A percentile compares a stretch with the other conserved stretches of the same genome.
Evolutionary conservation across 1,140 invertebrate species (phyloP).

Genomic region (Halesus radiatus): DNA sequence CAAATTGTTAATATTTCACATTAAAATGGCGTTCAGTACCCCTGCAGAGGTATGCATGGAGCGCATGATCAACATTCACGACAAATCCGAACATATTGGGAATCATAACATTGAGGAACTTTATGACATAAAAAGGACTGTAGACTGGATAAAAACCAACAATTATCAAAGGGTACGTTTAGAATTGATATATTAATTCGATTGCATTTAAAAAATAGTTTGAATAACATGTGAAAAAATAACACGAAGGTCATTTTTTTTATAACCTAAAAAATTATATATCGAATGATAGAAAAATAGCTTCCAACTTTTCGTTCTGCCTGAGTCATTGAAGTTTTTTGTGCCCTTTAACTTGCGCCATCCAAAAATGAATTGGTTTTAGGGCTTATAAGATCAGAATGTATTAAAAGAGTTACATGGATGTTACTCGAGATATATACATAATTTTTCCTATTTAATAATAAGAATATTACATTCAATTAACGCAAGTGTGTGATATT

Average conservation of each 20-base stretch:
- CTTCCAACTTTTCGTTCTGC: too few relatives aligned
- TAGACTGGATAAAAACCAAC: constrained; percentile 44
- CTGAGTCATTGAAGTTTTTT: not conserved
- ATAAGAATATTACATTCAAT: not conserved
- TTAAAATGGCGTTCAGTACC: constrained; percentile 17
- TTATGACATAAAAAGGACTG: constrained; percentile 43
- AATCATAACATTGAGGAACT: constrained; percentile 8
- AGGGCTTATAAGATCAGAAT: too few relatives aligned
- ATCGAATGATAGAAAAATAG: not conserved
- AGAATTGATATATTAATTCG: not conserved
- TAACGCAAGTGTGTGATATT: not conserved
- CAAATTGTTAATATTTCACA: not conserved
- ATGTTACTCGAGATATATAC: too few relatives aligned
- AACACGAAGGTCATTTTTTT: not conserved
- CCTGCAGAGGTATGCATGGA: constrained; percentile 16
- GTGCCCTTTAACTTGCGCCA: too few relatives aligned
- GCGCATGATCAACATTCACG: not conserved
- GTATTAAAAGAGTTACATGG: too few relatives aligned
- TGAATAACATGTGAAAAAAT: not conserved
- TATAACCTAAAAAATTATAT: not conserved
- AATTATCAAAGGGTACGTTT: constrained; percentile 35
- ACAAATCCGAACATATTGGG: not conserved
- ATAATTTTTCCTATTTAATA: not conserved
- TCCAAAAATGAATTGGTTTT: not conserved
- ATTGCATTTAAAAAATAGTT: not conserved